Evolutionary conservation across 1,140 invertebrate species (phyloP).

Genomic region (Delia radicum): DNA sequence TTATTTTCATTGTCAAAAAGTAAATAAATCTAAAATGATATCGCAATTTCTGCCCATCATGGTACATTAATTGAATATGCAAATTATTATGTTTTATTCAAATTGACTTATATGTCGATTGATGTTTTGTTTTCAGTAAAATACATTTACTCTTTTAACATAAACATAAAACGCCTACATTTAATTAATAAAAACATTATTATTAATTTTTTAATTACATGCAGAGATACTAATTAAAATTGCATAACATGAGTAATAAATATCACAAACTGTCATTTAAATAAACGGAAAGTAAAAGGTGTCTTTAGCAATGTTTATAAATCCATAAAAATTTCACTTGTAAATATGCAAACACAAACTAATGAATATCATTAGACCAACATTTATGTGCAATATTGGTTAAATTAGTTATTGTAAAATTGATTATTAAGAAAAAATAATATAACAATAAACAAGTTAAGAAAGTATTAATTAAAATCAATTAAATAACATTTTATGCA

Average conservation of each 20-base stretch:
- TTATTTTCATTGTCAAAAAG: no score
- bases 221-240: background rate
- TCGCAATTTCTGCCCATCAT: no score
- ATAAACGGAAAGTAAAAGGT: background rate
- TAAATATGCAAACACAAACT: no score
- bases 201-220: background rate
- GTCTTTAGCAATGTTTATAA: background rate
- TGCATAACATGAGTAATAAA: background rate
- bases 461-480: background rate
- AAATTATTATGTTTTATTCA: background rate
- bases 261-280: background rate
- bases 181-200: background rate
- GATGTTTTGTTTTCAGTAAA: background rate
- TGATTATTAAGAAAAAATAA: background rate
- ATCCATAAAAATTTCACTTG: background rate
- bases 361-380: background rate
- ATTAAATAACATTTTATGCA: background rate
- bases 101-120: background rate
- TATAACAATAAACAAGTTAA: background rate
- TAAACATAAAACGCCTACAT: background rate
- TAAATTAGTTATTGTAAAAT: background rate
- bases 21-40: no score
- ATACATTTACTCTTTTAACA: no score
- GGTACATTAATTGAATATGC: background rate
- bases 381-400: no score